Conservation (phyloP, 92 coral and sea anemone species). For the Palythoa heliodiscus region DNA sequence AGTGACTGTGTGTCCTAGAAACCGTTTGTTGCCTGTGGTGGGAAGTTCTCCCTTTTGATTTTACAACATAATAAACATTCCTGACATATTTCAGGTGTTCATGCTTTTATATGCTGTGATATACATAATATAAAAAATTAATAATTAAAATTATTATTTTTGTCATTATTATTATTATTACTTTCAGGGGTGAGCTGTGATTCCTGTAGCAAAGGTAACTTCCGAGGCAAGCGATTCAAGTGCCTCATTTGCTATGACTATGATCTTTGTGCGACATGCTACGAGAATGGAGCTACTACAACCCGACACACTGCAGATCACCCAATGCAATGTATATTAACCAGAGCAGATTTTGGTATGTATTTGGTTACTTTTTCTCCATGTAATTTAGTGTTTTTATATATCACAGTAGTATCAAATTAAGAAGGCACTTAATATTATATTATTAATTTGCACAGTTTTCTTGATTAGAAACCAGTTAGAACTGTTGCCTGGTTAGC, state of each 20-base stretch:
- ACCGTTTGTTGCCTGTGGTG: too few relatives aligned
- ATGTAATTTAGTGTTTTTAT: neutral
- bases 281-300: constrained; percentile 96
- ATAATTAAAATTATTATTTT: neutral
- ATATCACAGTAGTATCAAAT: too few relatives aligned
- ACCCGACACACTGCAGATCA: constrained; percentile 97
- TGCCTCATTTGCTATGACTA: constrained; percentile 97
- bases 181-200: constrained; percentile 97
- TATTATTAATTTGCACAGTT: neutral
- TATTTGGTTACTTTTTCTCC: neutral
- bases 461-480: too few relatives aligned
- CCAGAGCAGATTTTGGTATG: constrained; percentile 98
- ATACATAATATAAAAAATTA: too few relatives aligned
- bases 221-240: constrained; percentile 96
- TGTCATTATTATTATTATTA: neutral
- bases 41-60: too few relatives aligned
- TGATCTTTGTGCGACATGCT: constrained; percentile 94
- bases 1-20: too few relatives aligned
- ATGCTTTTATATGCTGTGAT: too few relatives aligned
- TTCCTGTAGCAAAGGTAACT: constrained; percentile 93
- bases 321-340: constrained; percentile 98
- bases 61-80: too few relatives aligned
- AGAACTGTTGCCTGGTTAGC: too few relatives aligned
- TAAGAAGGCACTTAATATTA: neutral
- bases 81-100: too few relatives aligned